Percentiles rank a stretch among this genome's conserved stretches.
phyloP scores from a whole-genome alignment of 2,113 vertebrate species.

The Ctenodactylus gundi region DNA sequence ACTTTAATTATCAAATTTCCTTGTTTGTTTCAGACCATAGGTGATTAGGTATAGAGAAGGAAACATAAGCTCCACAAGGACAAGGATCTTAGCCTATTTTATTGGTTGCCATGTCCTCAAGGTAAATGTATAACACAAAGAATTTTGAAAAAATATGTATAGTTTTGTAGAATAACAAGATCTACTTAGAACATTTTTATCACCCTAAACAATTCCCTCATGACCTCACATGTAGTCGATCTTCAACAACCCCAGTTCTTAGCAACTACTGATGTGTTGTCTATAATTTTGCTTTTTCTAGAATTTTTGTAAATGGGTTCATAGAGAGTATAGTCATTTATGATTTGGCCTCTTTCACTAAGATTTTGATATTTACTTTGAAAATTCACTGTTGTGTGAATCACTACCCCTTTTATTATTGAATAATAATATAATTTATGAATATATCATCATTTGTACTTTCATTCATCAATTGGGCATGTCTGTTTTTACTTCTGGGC shows the following conservation, averaged over 20 bases:
- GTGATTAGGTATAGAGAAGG: neutral
- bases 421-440: neutral
- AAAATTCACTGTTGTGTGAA: neutral
- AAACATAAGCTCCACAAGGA: neutral
- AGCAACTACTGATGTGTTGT: neutral
- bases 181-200: neutral
- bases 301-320: neutral
- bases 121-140: neutral
- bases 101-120: neutral
- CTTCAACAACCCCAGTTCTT: neutral
- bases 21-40: neutral
- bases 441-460: neutral
- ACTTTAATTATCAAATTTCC: neutral
- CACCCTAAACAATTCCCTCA: neutral
- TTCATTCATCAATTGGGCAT: neutral
- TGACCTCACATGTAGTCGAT: neutral
- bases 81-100: neutral
- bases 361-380: neutral
- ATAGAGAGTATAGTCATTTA: neutral
- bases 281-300: neutral
- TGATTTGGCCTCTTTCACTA: neutral
- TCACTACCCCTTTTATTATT: neutral
- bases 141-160: neutral
- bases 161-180: neutral
- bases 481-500: neutral